Percentiles rank a stretch among this genome's conserved stretches.
Conservation (phyloP, 35 echinoderm and acorn worm genomes). For the Apostichopus californicus region DNA sequence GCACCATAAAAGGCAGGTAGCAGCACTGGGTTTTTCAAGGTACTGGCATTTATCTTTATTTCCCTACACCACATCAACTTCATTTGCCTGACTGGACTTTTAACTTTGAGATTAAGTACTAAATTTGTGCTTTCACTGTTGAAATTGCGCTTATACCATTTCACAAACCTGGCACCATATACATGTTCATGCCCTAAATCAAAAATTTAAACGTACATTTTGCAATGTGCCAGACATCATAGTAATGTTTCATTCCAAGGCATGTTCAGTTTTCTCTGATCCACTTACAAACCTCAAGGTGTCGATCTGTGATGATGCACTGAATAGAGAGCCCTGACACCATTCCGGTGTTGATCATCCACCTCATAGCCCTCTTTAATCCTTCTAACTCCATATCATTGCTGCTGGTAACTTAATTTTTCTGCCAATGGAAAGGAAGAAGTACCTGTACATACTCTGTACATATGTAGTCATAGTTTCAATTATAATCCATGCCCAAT, state of each 20-base stretch:
- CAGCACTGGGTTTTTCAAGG: no score
- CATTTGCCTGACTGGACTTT: no score
- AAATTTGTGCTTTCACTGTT: no score
- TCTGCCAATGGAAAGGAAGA: background rate
- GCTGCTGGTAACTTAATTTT: slow-evolving; percentile 55
- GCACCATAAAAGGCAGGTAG: no score
- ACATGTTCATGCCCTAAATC: no score
- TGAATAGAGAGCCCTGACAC: background rate
- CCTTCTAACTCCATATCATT: slow-evolving; percentile 59
- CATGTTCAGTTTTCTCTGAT: slow-evolving; percentile 8
- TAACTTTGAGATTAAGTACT: no score
- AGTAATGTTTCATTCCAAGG: slow-evolving; percentile 3
- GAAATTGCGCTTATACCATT: no score
- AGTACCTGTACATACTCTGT: background rate
- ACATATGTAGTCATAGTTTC: background rate
- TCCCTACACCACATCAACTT: no score
- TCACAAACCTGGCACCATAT: no score
- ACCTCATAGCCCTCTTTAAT: slow-evolving; percentile 6
- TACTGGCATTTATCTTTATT: no score
- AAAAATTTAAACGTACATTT: slow-evolving; percentile 9
- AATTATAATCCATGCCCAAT: background rate
- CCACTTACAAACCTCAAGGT: slow-evolving; percentile 44
- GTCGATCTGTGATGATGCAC: slow-evolving; percentile 42
- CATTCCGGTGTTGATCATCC: background rate
- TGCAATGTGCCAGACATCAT: slow-evolving; percentile 52